phyloP scores from a whole-genome alignment of 1,140 invertebrate species.

The Drosophila mayri region DNA sequence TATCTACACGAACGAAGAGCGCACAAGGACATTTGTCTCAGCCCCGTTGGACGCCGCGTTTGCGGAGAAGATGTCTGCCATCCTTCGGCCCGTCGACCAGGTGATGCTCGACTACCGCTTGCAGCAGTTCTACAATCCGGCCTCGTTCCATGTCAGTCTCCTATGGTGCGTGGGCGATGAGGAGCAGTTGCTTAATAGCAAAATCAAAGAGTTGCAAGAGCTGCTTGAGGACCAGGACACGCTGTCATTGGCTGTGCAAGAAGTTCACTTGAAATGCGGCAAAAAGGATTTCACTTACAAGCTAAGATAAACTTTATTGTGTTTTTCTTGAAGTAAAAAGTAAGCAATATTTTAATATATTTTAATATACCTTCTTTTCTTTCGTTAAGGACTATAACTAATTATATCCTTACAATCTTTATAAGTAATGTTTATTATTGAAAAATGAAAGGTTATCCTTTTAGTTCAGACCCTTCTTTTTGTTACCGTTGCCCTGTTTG shows the following conservation, averaged over 20 bases:
- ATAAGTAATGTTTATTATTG: too few species aligned
- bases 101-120: conserved; percentile 77
- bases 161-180: conserved; percentile 77
- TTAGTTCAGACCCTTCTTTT: conserved; percentile 70
- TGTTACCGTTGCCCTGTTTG: conserved; percentile 81
- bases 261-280: conserved; percentile 85
- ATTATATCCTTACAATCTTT: background rate
- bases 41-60: conserved; percentile 61
- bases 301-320: conserved; percentile 35
- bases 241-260: conserved; percentile 71
- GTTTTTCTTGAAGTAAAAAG: background rate
- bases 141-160: conserved; percentile 77
- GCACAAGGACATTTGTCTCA: conserved; percentile 74
- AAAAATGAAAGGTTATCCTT: background rate
- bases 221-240: conserved; percentile 62
- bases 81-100: conserved; percentile 62
- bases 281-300: conserved; percentile 85
- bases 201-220: conserved; percentile 47
- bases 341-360: background rate
- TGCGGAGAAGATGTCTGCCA: conserved; percentile 47
- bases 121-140: conserved; percentile 61
- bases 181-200: conserved; percentile 35
- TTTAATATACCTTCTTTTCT: background rate
- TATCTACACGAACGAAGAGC: conserved; percentile 74
- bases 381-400: background rate